These are phyloP conservation scores for Marisa cornuarietis DNA, from an alignment of 1,140 invertebrate species.

Conservation along the genomic window DNA sequence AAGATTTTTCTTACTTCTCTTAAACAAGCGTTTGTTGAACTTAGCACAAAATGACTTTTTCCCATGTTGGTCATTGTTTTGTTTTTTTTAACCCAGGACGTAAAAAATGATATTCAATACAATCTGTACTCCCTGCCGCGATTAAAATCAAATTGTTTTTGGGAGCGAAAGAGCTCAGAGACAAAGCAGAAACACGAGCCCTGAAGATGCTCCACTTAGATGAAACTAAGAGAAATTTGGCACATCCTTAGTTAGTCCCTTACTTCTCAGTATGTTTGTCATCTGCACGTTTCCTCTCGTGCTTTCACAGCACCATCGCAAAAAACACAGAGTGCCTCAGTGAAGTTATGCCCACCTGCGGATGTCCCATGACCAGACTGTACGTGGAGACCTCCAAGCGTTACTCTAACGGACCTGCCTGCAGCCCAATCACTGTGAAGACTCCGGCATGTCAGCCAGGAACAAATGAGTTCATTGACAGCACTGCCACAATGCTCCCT, in stretches of 20 bases:
- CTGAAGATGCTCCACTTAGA: background rate
- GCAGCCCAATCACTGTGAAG: background rate
- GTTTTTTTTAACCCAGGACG: too few species aligned
- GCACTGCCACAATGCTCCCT: too few species aligned
- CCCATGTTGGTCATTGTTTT: too few species aligned
- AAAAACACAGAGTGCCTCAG: background rate
- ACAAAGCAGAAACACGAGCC: background rate
- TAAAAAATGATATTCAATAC: too few species aligned
- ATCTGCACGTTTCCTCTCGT: background rate
- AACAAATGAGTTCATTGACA: background rate
- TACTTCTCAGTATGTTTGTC: background rate
- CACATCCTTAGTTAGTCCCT: too few species aligned
- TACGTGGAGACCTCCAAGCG: background rate
- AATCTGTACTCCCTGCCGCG: too few species aligned
- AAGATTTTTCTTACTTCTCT: background rate
- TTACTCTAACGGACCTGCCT: constrained; percentile 6
- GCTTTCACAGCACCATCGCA: constrained; percentile 1
- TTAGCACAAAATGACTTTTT: too few species aligned
- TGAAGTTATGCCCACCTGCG: constrained; percentile 13
- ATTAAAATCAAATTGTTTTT: too few species aligned
- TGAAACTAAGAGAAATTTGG: background rate
- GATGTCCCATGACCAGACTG: constrained; percentile 7
- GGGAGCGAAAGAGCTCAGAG: background rate
- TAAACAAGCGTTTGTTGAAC: background rate
- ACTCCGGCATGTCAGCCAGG: background rate